Evolutionary conservation across 2,113 vertebrate species (phyloP).

Genomic region (Lepisosteus osseus): DNA sequence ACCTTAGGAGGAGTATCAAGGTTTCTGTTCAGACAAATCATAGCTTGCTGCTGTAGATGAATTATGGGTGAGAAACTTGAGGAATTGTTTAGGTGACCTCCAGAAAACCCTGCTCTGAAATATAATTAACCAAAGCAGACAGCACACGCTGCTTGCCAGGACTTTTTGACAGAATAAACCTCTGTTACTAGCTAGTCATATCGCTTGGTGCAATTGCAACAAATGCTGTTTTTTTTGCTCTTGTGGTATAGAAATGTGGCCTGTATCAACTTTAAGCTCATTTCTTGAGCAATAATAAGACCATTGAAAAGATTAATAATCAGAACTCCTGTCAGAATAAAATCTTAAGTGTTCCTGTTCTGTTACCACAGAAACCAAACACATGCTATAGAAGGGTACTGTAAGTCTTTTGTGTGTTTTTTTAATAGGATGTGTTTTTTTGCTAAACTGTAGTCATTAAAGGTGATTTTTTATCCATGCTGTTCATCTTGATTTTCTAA

Average conservation of each 20-base stretch:
- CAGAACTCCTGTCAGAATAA: constrained; percentile 49
- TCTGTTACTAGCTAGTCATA: constrained; percentile 16
- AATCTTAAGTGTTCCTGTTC: constrained; percentile 33
- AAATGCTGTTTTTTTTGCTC: constrained; percentile 53
- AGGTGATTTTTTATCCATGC: constrained; percentile 16
- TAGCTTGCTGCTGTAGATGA: neutral
- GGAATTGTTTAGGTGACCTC: neutral
- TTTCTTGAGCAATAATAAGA: constrained; percentile 51
- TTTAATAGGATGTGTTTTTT: neutral
- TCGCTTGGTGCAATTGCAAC: constrained; percentile 33
- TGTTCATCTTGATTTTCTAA: constrained; percentile 6
- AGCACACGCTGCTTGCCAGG: neutral
- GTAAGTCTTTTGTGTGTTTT: neutral
- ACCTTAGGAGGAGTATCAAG: neutral
- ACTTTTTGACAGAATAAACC: constrained; percentile 27
- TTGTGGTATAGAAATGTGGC: constrained; percentile 44
- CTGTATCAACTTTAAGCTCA: constrained; percentile 38
- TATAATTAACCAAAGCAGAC: constrained; percentile 11
- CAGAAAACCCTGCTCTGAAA: neutral
- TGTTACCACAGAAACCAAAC: constrained; percentile 41
- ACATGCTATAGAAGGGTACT: constrained; percentile 17
- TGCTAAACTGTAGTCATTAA: constrained; percentile 8
- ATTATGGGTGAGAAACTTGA: neutral
- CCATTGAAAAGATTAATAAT: constrained; percentile 44
- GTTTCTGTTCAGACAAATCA: neutral